phyloP scores from a whole-genome alignment of 1,140 invertebrate genomes.

The Stegodyphus mimosarum region DNA sequence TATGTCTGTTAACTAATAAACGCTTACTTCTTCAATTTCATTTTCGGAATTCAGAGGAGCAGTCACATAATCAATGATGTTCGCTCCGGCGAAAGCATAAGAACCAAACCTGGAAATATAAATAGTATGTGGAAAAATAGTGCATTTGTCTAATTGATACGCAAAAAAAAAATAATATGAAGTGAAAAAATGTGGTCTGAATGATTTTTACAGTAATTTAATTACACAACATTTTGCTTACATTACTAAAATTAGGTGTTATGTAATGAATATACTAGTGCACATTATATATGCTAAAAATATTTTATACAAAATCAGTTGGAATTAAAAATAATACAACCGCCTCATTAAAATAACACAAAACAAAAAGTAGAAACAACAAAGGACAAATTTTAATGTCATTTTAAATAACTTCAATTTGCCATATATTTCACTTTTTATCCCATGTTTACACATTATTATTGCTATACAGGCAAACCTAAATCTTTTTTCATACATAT shows the following conservation, averaged over 20 bases:
- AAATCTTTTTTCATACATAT: no score
- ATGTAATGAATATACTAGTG: background rate
- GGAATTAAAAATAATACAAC: no score
- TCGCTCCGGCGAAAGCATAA: slow-evolving; percentile 72
- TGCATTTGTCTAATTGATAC: background rate
- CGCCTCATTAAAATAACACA: no score
- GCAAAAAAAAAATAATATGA: background rate
- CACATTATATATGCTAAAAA: background rate
- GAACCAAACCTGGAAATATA: slow-evolving; percentile 26
- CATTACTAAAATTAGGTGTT: background rate
- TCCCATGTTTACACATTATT: no score
- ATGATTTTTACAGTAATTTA: background rate
- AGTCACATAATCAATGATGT: slow-evolving; percentile 78
- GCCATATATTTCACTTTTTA: no score
- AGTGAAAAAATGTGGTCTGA: background rate
- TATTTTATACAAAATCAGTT: background rate
- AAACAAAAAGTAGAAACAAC: no score
- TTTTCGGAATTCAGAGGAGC: slow-evolving; percentile 78
- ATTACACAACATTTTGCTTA: background rate
- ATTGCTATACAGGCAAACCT: no score
- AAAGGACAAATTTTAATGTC: no score
- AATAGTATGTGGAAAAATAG: background rate
- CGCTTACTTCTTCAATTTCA: slow-evolving; percentile 79
- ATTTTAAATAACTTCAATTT: no score
- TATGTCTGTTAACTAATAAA: slow-evolving; percentile 15